Conservation (phyloP, 2,888 invertebrate genomes). For the Argyresthia goedartella region DNA sequence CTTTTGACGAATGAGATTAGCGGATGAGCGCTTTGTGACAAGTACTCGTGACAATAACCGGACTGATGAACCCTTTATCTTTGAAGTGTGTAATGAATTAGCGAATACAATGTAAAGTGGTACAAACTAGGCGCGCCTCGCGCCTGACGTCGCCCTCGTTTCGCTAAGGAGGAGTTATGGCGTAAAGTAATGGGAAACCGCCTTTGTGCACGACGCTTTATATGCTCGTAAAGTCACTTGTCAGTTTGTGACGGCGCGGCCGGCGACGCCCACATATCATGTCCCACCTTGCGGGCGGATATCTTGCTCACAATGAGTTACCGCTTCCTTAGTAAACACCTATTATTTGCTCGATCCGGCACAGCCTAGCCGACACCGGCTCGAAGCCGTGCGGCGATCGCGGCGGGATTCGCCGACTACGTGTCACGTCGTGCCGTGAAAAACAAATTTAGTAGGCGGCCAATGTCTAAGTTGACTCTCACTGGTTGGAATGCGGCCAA, state of each 20-base stretch:
- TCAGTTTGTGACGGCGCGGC: slow-evolving; percentile 18
- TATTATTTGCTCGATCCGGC: slow-evolving; percentile 3
- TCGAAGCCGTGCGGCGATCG: neutral
- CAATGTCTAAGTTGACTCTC: slow-evolving; percentile 58
- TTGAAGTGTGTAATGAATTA: slow-evolving; percentile 5
- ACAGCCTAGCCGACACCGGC: neutral
- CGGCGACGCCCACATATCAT: slow-evolving; percentile 8
- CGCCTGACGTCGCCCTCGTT: slow-evolving; percentile 9
- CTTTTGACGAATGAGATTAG: no score
- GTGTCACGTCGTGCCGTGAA: slow-evolving; percentile 3
- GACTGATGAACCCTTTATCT: slow-evolving; percentile 3
- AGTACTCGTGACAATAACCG: neutral
- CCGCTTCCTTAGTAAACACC: slow-evolving; percentile 4
- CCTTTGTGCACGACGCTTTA: slow-evolving; percentile 36
- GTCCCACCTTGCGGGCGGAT: neutral
- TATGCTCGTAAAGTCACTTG: slow-evolving; percentile 43
- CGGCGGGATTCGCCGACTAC: neutral
- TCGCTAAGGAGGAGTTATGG: slow-evolving; percentile 53
- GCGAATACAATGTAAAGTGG: slow-evolving; percentile 8
- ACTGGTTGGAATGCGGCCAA: slow-evolving; percentile 54
- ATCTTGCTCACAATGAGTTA: neutral
- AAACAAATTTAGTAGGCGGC: slow-evolving; percentile 10
- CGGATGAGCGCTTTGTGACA: neutral
- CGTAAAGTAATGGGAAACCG: slow-evolving; percentile 44
- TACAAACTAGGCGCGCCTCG: slow-evolving; percentile 4